Conservation (phyloP, 2,797 vertebrate genomes). For the Phalloptychus januarius region DNA sequence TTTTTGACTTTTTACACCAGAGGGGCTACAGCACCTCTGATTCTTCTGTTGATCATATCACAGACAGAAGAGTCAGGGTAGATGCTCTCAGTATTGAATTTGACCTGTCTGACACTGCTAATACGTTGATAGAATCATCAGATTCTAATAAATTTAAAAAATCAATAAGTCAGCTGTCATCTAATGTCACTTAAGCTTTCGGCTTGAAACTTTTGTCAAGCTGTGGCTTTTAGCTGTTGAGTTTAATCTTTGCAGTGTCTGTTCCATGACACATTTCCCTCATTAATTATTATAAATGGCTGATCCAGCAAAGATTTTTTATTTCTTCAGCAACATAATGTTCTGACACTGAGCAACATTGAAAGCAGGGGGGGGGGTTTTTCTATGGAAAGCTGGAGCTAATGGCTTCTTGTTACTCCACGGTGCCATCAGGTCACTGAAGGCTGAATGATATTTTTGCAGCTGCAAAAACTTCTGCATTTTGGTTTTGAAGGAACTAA, state of each 20-base stretch:
- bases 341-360: background rate
- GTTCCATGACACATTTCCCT: background rate
- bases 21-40: background rate
- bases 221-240: background rate
- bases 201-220: background rate
- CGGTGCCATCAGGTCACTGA: background rate
- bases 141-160: background rate
- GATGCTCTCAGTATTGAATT: background rate
- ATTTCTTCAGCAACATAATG: background rate
- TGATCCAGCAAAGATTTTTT: background rate
- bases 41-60: background rate
- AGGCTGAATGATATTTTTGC: background rate
- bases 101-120: background rate
- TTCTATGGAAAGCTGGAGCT: background rate
- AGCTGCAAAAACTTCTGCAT: background rate
- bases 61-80: background rate
- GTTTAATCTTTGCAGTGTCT: background rate
- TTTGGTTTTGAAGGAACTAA: background rate
- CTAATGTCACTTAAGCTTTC: slow-evolving; percentile 1
- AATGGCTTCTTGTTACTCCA: background rate
- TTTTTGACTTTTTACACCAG: background rate
- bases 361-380: background rate
- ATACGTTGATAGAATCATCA: background rate
- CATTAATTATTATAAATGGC: background rate
- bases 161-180: background rate